These are phyloP conservation scores for Ochropleura plecta DNA, from an alignment of 2,888 invertebrate genomes.

Conservation along the genomic window DNA sequence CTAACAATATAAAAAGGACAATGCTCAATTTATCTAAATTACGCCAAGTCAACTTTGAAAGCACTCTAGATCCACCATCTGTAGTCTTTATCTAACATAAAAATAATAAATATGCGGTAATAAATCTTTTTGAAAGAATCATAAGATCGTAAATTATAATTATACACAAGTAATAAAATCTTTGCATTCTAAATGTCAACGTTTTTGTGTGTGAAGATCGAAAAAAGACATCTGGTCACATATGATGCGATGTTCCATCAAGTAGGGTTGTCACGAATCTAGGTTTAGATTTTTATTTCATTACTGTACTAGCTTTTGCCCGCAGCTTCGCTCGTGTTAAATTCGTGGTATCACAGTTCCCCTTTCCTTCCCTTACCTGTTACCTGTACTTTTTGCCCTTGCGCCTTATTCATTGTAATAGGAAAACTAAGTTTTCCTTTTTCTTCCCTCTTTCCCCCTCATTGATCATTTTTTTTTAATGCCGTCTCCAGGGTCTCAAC, in stretches of 20 bases:
- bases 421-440: no score
- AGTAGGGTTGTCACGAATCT: constrained; percentile 25
- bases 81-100: constrained; percentile 55
- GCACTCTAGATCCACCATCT: constrained; percentile 45
- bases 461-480: no score
- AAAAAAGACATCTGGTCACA: constrained; percentile 60
- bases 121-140: constrained; percentile 64
- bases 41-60: constrained; percentile 48
- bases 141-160: constrained; percentile 64
- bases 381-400: no score
- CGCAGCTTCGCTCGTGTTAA: no score
- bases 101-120: constrained; percentile 56
- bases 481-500: no score
- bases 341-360: no score
- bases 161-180: constrained; percentile 59
- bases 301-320: background rate
- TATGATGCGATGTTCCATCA: constrained; percentile 19
- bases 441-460: no score
- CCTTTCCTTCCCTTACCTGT: no score
- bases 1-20: constrained; percentile 50
- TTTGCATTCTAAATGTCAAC: constrained; percentile 59
- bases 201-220: constrained; percentile 47
- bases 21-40: constrained; percentile 58
- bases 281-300: constrained; percentile 5
- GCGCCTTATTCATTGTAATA: no score